Conservation (phyloP, 92 coral and sea anemone species). For the Zoanthus sansibaricus region DNA sequence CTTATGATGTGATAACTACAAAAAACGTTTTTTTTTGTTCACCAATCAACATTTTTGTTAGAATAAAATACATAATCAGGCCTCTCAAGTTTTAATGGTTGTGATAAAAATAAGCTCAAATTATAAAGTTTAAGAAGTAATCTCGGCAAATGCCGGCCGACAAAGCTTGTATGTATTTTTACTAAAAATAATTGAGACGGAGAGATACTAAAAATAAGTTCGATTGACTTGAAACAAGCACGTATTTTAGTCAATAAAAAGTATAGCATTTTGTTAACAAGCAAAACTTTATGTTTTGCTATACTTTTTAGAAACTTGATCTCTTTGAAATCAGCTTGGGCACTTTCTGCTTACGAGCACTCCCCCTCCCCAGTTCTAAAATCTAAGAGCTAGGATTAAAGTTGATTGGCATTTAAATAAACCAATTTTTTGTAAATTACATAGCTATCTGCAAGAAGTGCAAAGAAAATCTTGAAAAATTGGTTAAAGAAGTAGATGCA, state of each 20-base stretch:
- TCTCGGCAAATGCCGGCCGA: neutral
- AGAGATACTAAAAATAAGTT: too few species aligned
- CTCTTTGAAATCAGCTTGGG: neutral
- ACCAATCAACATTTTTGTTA: neutral
- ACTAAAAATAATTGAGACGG: too few species aligned
- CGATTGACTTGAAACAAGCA: neutral
- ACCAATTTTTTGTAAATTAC: neutral
- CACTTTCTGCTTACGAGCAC: neutral
- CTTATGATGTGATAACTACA: neutral
- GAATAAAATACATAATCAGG: neutral
- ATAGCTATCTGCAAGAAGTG: slow-evolving; percentile 45
- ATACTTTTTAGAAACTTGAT: too few species aligned
- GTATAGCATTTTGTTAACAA: neutral
- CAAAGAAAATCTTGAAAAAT: slow-evolving; percentile 31
- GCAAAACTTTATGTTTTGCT: neutral
- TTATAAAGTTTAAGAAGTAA: too few species aligned
- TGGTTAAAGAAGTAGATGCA: slow-evolving; percentile 15
- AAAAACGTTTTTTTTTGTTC: too few species aligned
- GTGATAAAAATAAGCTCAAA: neutral
- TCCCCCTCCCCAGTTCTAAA: too few species aligned
- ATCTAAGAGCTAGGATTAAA: neutral
- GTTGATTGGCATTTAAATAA: neutral
- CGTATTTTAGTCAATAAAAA: neutral
- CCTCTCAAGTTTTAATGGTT: neutral
- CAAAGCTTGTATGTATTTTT: too few species aligned